A percentile compares a stretch with the other conserved stretches of the same genome.
These are phyloP conservation scores for Luperina testacea DNA, from an alignment of 2,888 invertebrate genomes.

Conservation along the genomic window DNA sequence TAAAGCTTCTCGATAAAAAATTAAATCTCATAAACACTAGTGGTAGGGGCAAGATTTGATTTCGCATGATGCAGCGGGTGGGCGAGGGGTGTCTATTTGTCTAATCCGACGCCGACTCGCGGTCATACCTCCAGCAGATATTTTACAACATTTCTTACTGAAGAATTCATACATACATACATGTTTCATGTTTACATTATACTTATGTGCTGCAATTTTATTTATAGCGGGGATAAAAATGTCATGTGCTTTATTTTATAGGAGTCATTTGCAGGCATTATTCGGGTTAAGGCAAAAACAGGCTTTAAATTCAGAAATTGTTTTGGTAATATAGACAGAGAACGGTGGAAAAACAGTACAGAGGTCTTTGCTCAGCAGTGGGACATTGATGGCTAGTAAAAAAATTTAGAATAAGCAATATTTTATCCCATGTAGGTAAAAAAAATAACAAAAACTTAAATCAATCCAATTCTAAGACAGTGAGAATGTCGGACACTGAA, in stretches of 20 bases:
- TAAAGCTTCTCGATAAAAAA: background rate
- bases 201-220: constrained; percentile 19
- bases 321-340: no score
- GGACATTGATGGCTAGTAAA: no score
- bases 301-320: background rate
- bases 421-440: background rate
- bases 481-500: background rate
- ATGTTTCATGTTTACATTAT: constrained; percentile 32
- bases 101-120: constrained; percentile 59
- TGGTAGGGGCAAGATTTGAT: constrained; percentile 65
- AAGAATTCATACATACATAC: constrained; percentile 13
- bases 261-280: background rate
- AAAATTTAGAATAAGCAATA: no score
- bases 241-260: constrained; percentile 19
- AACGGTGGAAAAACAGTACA: background rate
- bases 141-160: constrained; percentile 49
- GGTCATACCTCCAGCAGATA: constrained; percentile 55
- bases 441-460: background rate
- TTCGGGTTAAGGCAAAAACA: background rate
- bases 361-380: background rate
- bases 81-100: constrained; percentile 60
- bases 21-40: background rate
- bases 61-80: constrained; percentile 61
- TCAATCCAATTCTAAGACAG: background rate
- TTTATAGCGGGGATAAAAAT: constrained; percentile 28